phyloP scores from a whole-genome alignment of 1,140 invertebrate species.

The Hyles euphorbiae region DNA sequence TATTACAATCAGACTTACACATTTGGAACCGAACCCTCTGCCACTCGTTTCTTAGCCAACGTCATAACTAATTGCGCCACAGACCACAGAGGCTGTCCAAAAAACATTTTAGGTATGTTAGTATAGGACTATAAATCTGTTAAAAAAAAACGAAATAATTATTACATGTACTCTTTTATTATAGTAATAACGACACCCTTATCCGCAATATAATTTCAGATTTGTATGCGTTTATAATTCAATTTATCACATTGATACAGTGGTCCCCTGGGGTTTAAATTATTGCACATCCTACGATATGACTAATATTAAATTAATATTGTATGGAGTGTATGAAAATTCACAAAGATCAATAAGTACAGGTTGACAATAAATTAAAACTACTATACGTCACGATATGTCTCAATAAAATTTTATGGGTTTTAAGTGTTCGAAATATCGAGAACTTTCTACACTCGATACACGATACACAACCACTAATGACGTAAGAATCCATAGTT shows the following conservation, averaged over 20 bases:
- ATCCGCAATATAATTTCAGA: slow-evolving; percentile 2
- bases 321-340: background rate
- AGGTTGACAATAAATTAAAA: too few species aligned
- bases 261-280: slow-evolving; percentile 2
- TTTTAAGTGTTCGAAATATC: too few species aligned
- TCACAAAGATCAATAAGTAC: background rate
- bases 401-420: too few species aligned
- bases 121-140: background rate
- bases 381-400: too few species aligned
- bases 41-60: too few species aligned
- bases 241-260: slow-evolving; percentile 10
- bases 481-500: too few species aligned
- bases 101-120: background rate
- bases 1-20: too few species aligned
- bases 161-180: too few species aligned
- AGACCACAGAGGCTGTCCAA: too few species aligned
- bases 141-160: background rate
- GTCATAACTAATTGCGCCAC: too few species aligned
- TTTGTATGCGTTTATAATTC: background rate
- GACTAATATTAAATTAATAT: background rate
- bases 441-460: background rate
- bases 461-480: slow-evolving; percentile 42
- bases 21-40: too few species aligned
- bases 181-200: background rate
- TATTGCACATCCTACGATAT: background rate